These are phyloP conservation scores for Ammodytes dubius DNA, from an alignment of 2,113 vertebrate species.

Conservation along the genomic window DNA sequence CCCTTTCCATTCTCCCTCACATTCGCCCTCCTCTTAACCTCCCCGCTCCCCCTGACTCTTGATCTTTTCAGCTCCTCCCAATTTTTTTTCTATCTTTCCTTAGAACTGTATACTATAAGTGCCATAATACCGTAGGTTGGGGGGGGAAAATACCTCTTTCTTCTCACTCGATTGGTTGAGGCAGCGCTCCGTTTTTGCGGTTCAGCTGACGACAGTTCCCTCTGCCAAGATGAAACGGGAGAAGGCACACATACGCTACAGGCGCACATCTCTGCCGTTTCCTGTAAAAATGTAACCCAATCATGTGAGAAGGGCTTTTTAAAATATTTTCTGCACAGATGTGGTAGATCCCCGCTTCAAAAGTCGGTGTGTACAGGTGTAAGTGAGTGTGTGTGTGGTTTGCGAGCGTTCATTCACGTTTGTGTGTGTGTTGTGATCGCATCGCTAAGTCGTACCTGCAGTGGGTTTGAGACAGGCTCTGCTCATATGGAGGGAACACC, in stretches of 20 bases:
- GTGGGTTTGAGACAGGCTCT: conserved; percentile 26
- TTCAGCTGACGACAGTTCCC: conserved; percentile 71
- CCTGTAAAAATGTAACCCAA: conserved; percentile 78
- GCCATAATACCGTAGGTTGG: conserved; percentile 42
- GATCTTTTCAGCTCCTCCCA: conserved; percentile 36
- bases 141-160: conserved; percentile 44
- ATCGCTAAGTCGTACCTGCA: conserved; percentile 21
- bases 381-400: conserved; percentile 10
- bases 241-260: conserved; percentile 52
- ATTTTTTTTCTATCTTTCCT: conserved; percentile 26
- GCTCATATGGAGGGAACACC: conserved; percentile 55
- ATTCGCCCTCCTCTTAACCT: conserved; percentile 47
- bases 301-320: conserved; percentile 75
- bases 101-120: conserved; percentile 64
- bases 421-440: conserved; percentile 17
- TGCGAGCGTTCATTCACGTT: conserved; percentile 8
- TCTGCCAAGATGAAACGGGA: conserved; percentile 71
- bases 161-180: conserved; percentile 65
- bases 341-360: conserved; percentile 47
- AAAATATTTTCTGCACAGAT: conserved; percentile 68
- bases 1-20: conserved; percentile 15
- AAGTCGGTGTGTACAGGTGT: conserved; percentile 51
- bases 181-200: conserved; percentile 69
- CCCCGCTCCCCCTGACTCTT: conserved; percentile 29
- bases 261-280: conserved; percentile 62